Base-by-base conservation (phyloP, 2,888 invertebrate genomes). In the Thecocarcelia acutangulata region DNA sequence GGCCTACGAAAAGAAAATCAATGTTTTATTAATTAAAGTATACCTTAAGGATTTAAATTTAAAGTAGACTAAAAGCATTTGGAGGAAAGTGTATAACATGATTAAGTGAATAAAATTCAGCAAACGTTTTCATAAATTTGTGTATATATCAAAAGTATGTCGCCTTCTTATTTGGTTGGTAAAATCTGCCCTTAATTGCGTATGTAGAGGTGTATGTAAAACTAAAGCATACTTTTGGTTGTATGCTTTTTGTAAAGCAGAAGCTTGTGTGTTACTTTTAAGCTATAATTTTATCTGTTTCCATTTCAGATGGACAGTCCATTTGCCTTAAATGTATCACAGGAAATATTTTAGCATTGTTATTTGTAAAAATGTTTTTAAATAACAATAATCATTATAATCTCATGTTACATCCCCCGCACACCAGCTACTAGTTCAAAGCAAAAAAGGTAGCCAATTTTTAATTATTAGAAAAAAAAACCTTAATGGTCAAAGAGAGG, bases 401-500 rank as follows among this genome's bases (percentile, higher is more conserved):
- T 69, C 46, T 72, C 56, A 50, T 56, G 46, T 72, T 72, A 24
- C 46, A 40, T 46, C 17, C n/a, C 5, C 12, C 28, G 11, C 37
- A 33, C 9, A 33, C 6, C 9, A 33, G 33, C 8, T 33, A 33
- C 6, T 9, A 33, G 33, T 33, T 33, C 33, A 3, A 56, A 52
- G n/a, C 3, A 13, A 52, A 42, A 83, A 80, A 69, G 69, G 69
- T 76, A 83, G 42, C 61, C 42, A 59, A 64, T 64, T 80, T 68
- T 59, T 75, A 76, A 80, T 76, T 80, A 80, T 83, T 74, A 74
- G 50, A 44, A 24, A 59, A 73, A 40, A 66, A 15, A 21, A 48
- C 40, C 6, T 68, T 61, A 50, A 48, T 61, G 19, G 28, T 24
- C 52, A 68, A 37, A 17, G 11, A 61, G 12, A 15, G 28, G 19